Evolutionary conservation across 2,113 vertebrate genomes (phyloP), one percentile per base, ranked within the genome.

Genomic region (Cinclus mexicanus): DNA sequence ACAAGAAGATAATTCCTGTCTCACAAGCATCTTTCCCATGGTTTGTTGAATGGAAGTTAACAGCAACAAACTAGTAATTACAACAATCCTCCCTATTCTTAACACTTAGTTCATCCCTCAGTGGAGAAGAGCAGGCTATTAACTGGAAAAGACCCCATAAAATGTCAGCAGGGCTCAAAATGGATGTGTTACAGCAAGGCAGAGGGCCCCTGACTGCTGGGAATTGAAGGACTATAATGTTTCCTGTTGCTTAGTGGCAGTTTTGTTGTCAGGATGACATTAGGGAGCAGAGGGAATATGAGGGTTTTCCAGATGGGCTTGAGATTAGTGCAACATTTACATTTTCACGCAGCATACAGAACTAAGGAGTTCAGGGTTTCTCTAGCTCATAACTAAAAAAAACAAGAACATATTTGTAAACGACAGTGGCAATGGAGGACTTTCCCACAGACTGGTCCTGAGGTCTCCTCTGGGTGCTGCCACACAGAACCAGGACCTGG

Each of bases 171-270:
- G n/a, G 41, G 44, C n/a, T 92, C 68, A 59, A 70, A 81, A 86
- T 1, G 78, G 68, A 92, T 71, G 60, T 5, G 16, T 82, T 90
- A 83, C 65, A 78, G 41, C 37, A 63, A 64, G 71, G 60, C 83
- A 96, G 82, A 83, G 61, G 90, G 92, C 85, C 90, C n/a, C 95
- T 60, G 26, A 26, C 47, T 67, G 60, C 49, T 94, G 88, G 86
- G 86, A 96, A 75, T 18, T 57, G 69, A 75, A 81, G 57, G 39
- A 53, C 47, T 56, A 26, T 68, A 69, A 78, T 11, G 10, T 72
- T 94, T 72, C 83, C 60, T 67, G 86, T 92, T 96, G 95, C 92
- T 94, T 95, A 96, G 90, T 37, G 17, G 83, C 88, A 42, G 83
- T 37, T 71, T 75, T 89, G 76, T 89, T 94, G 90, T 69, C 68